Conservation (phyloP, 2,113 vertebrate species). For the Datnioides undecimradiatus region DNA sequence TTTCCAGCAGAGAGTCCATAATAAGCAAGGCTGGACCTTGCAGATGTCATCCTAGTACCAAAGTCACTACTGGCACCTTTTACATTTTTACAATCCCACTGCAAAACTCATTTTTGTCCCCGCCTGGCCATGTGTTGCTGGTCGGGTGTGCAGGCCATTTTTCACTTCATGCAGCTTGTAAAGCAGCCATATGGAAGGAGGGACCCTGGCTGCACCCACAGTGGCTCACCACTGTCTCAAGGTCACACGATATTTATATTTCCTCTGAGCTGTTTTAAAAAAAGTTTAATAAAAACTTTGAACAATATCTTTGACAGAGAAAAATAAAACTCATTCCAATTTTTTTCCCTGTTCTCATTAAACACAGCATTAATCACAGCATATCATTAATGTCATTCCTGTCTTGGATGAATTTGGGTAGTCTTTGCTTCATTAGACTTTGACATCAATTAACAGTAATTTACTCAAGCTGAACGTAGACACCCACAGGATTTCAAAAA, state of each 20-base stretch:
- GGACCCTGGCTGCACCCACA: conserved; percentile 45
- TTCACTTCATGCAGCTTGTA: conserved; percentile 61
- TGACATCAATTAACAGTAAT: conserved; percentile 43
- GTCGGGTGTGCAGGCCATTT: conserved; percentile 34
- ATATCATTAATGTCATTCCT: conserved; percentile 16
- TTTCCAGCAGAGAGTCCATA: conserved; percentile 21
- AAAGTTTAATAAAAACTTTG: conserved; percentile 6
- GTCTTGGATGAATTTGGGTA: background rate
- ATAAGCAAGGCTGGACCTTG: conserved; percentile 32
- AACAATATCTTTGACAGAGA: background rate
- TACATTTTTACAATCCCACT: conserved; percentile 44
- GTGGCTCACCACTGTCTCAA: conserved; percentile 48
- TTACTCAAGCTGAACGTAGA: background rate
- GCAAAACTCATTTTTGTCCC: conserved; percentile 54
- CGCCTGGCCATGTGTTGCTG: conserved; percentile 21
- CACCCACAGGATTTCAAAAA: conserved; percentile 5
- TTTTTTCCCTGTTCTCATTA: background rate
- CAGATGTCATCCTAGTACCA: conserved; percentile 30
- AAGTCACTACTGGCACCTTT: conserved; percentile 40
- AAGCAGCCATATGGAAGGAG: conserved; percentile 59
- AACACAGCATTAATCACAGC: background rate
- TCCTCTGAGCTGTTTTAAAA: conserved; percentile 7
- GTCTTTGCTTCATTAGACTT: conserved; percentile 17
- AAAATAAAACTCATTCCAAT: background rate
- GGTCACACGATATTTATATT: conserved; percentile 46